Evolutionary conservation across 2,113 vertebrate genomes (phyloP), one percentile per base, ranked within the genome.

Genomic region (Gymnogyps californianus): DNA sequence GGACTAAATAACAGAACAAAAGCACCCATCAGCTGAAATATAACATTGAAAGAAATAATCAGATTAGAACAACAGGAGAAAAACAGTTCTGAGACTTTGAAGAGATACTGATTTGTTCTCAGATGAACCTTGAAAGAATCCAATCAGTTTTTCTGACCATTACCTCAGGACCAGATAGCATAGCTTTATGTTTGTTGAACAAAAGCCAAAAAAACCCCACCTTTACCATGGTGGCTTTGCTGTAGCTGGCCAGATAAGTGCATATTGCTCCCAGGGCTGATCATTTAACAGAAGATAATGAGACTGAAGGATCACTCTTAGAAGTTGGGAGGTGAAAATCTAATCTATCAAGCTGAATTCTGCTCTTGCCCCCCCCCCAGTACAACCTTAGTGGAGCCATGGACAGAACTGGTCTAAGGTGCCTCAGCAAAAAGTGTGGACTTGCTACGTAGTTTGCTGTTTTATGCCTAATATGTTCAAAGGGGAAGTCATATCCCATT

Each of bases 391-490:
- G 5, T 10, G 38, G 29, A 57, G 8, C 16, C 21, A 14, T 29
- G 22, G 52, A 14, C 11, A 69, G 36, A 61, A 34, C 12, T 57
- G 15, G 4, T 34, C 17, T 74, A 12, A 66, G 79, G 10, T 31
- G 5, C 10, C 34, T 49, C 20, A 54, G 22, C 6, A 62, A n/a
- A 29, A 75, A 65, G 3, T 11, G 16, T 69, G 36, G 17, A 34
- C 18, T 29, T 66, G 22, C 13, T 69, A 13, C 0, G 0, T 15
- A 10, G 34, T 58, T 69, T 74, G 6, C 6, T 55, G 9, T 2
- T 89, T 29, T 82, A 75, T 28, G 8, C 7, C 6, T 64, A 42
- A 29, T 19, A 13, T 20, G 4, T 59, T 64, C 14, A 49, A 40
- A 44, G 15, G 5, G 11, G 8, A 61, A 52, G 10, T 4, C 5